phyloP scores from a whole-genome alignment of 30 jellyfish, hydroid and myxozoan species.

The Turritopsis dohrnii region DNA sequence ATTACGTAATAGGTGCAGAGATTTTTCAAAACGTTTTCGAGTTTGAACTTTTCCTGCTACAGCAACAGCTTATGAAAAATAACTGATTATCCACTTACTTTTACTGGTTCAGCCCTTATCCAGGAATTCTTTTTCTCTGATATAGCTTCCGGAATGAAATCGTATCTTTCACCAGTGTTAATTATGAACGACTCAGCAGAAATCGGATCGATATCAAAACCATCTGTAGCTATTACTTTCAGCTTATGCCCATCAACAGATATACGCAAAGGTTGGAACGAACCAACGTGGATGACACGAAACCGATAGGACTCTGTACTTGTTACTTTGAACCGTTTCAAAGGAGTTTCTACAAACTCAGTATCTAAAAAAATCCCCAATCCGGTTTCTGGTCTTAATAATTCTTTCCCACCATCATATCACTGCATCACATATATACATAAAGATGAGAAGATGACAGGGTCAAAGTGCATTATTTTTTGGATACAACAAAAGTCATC shows the following conservation, averaged over 20 bases:
- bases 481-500: no score
- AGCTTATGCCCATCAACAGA: conserved; percentile 78
- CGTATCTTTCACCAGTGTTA: conserved; percentile 86
- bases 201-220: conserved; percentile 48
- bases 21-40: no score
- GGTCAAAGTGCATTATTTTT: no score
- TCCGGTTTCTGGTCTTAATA: neutral
- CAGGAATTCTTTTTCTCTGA: conserved; percentile 61
- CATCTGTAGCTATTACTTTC: conserved; percentile 69
- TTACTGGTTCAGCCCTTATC: conserved; percentile 45
- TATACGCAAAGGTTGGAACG: conserved; percentile 70
- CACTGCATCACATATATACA: no score
- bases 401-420: neutral
- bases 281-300: conserved; percentile 76
- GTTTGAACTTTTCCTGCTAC: no score
- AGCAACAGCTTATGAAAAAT: no score
- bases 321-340: conserved; percentile 57
- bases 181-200: conserved; percentile 62
- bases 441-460: no score
- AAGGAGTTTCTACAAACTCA: conserved; percentile 44
- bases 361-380: conserved; percentile 22
- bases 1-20: no score
- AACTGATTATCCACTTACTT: neutral
- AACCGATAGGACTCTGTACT: conserved; percentile 63
- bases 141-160: conserved; percentile 66